These are phyloP conservation scores for Tychaedon coryphoeus DNA, from an alignment of 2,113 vertebrate genomes.

Conservation along the genomic window DNA sequence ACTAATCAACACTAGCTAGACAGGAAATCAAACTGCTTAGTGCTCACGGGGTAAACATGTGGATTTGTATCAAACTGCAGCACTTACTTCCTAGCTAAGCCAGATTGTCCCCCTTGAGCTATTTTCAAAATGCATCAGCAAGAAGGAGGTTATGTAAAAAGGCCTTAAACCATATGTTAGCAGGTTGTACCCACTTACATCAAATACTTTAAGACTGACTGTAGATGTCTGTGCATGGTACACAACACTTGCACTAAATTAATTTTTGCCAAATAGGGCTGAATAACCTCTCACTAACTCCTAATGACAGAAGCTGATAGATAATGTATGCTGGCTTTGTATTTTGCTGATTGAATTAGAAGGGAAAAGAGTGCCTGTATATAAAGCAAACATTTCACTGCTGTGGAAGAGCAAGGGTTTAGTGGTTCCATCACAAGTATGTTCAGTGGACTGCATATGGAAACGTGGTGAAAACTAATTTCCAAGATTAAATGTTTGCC, in stretches of 20 bases:
- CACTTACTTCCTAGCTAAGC: slow-evolving; percentile 47
- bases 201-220: not conserved
- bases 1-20: slow-evolving; percentile 58
- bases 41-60: slow-evolving; percentile 70
- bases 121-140: slow-evolving; percentile 65
- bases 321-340: not conserved
- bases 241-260: not conserved
- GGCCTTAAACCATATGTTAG: slow-evolving; percentile 52
- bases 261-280: not conserved
- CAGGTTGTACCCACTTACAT: slow-evolving; percentile 31
- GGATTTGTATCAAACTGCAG: slow-evolving; percentile 52
- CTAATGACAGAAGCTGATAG: not conserved
- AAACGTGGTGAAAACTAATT: slow-evolving; percentile 10
- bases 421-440: not conserved
- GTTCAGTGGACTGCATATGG: not conserved
- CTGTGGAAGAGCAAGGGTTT: not conserved
- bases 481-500: slow-evolving; percentile 15
- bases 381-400: not conserved
- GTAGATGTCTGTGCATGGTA: not conserved
- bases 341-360: slow-evolving; percentile 23
- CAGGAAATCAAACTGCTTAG: slow-evolving; percentile 63
- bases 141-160: slow-evolving; percentile 52
- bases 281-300: not conserved
- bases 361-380: not conserved
- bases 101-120: slow-evolving; percentile 56